A percentile compares a stretch with the other conserved stretches of the same genome.
phyloP scores from a whole-genome alignment of 1,140 invertebrate species.

The Drosophila melanogaster region Release_6_plus_ISO1_MT NT_033777.3:10417501-10418000 shows the following conservation, averaged over 20 bases:
- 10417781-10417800: not conserved
- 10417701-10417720: no score
- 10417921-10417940: not conserved
- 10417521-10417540: slow-evolving; percentile 27
- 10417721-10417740: no score
- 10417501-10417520: slow-evolving; percentile 45
- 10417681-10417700: no score
- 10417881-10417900: slow-evolving; percentile 21
- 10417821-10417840: slow-evolving; percentile 8
- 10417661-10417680: no score
- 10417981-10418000: slow-evolving; percentile 68
- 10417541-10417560: slow-evolving; percentile 11
- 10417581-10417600: no score
- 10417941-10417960: slow-evolving; percentile 8
- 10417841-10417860: slow-evolving; percentile 5
- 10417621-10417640: no score
- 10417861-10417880: slow-evolving; percentile 10
- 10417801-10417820: not conserved
- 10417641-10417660: no score
- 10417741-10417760: no score
- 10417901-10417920: slow-evolving; percentile 22
- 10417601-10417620: no score
- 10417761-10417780: no score
- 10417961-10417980: slow-evolving; percentile 7
- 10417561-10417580: not conserved